Evolutionary conservation across 1,140 invertebrate genomes (phyloP), one percentile per base, ranked within the genome.

Genomic region (Sarcophaga peregrina): DNA sequence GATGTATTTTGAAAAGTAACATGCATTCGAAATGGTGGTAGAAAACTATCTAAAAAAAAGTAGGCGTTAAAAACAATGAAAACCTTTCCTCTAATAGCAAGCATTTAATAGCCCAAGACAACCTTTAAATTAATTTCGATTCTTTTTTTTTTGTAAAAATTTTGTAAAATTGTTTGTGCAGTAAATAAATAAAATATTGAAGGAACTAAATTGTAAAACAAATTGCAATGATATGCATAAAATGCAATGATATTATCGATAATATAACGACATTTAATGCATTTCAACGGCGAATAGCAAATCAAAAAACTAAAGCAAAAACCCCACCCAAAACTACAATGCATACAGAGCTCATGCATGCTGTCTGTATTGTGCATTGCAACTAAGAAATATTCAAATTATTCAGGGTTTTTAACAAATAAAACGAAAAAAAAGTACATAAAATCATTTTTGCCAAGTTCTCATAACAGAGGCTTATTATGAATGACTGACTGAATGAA

Each of bases 141-240:
- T 37, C 25, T 37, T 37, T 37, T 37, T 37, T 37, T 37, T 37
- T 1, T 37, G 25, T 37, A 37, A 37, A 37, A 37, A 37, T 37
- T 4, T 2, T 37, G 25, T 4, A 37, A 37, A 37, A 37, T 37
- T 37, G 4, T 37, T 4, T 37, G 25, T 37, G 25, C 25, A 37
- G 25, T 37, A 37, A 37, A 37, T 37, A 37, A 37, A 37, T 37
- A 37, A 37, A 37, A 4, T 37, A 2, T 37, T 37, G 4, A 37
- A 37, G 25, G 25, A 37, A 37, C 25, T 37, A 37, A 37, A 37
- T 37, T 37, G 25, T 37, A 37, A 37, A 37, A 68, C 62, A 68
- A 68, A 68, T 68, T 68, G 9, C 62, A 25, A 20, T 68, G 62
- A 68, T 20, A 68, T 68, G 62, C 62, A 68, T 68, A 68, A 20